These are phyloP conservation scores for Pseudonaja textilis DNA, from an alignment of 2,113 vertebrate species.

Conservation along the genomic window DNA sequence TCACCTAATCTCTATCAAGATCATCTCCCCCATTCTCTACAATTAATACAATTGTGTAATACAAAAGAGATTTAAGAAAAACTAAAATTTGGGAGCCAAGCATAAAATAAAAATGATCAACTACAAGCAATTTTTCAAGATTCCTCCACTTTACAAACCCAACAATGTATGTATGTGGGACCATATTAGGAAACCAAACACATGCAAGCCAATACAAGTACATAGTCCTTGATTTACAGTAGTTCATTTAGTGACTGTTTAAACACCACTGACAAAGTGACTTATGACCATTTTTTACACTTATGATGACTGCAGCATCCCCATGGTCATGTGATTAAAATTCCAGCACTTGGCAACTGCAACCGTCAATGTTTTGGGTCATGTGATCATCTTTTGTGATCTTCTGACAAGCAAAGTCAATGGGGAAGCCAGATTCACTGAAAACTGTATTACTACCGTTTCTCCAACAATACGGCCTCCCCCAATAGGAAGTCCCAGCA, in stretches of 20 bases:
- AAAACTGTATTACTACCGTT: too few relatives aligned
- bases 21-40: background rate
- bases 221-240: background rate
- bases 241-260: background rate
- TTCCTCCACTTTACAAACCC: background rate
- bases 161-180: background rate
- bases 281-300: background rate
- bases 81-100: background rate
- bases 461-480: too few relatives aligned
- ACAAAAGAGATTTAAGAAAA: background rate
- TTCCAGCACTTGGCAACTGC: too few relatives aligned
- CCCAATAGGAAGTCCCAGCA: too few relatives aligned
- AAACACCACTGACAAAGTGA: background rate
- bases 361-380: too few relatives aligned
- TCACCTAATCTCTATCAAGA: background rate
- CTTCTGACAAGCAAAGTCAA: too few relatives aligned
- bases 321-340: background rate
- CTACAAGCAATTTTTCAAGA: background rate
- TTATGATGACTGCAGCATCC: background rate
- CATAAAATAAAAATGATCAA: background rate
- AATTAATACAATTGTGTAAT: background rate
- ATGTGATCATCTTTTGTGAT: too few relatives aligned
- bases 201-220: background rate
- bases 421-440: too few relatives aligned
- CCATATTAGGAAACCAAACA: background rate